A percentile compares a stretch with the other conserved stretches of the same genome.
phyloP scores from a whole-genome alignment of 1,140 invertebrate species.

The Drosophila sucinea region DNA sequence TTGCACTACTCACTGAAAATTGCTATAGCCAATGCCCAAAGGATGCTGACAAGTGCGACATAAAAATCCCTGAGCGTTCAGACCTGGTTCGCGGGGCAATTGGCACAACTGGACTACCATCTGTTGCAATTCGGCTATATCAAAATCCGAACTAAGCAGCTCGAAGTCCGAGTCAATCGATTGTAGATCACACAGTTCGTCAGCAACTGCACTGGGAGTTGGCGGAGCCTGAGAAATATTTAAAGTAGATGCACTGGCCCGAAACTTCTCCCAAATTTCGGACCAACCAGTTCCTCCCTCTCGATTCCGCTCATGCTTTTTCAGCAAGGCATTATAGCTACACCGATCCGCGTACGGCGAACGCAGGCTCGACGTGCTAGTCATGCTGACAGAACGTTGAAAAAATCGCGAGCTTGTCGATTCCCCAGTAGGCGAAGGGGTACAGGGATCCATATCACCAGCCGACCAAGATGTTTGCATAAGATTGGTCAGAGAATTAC shows the following conservation, averaged over 20 bases:
- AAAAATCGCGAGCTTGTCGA: conserved; percentile 33
- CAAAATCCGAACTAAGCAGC: conserved; percentile 84
- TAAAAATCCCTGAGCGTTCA: conserved; percentile 94
- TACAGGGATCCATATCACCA: conserved; percentile 36
- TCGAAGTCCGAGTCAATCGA: conserved; percentile 84
- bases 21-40: conserved; percentile 90
- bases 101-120: conserved; percentile 88
- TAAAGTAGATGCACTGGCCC: conserved; percentile 60
- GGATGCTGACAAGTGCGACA: conserved; percentile 91
- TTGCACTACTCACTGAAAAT: conserved; percentile 74
- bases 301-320: conserved; percentile 84
- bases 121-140: conserved; percentile 84
- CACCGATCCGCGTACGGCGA: conserved; percentile 64
- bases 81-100: conserved; percentile 90
- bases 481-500: conserved; percentile 72
- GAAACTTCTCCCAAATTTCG: conserved; percentile 67
- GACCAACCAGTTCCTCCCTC: conserved; percentile 70
- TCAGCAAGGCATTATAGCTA: conserved; percentile 74
- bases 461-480: conserved; percentile 80
- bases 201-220: conserved; percentile 24
- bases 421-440: conserved; percentile 44
- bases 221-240: conserved; percentile 69
- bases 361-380: conserved; percentile 53
- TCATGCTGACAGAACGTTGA: conserved; percentile 72
- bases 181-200: conserved; percentile 62